Percentiles rank a stretch among this genome's conserved stretches.
Evolutionary conservation across 2,113 vertebrate genomes (phyloP).

Genomic region (Centropus unirufus): DNA sequence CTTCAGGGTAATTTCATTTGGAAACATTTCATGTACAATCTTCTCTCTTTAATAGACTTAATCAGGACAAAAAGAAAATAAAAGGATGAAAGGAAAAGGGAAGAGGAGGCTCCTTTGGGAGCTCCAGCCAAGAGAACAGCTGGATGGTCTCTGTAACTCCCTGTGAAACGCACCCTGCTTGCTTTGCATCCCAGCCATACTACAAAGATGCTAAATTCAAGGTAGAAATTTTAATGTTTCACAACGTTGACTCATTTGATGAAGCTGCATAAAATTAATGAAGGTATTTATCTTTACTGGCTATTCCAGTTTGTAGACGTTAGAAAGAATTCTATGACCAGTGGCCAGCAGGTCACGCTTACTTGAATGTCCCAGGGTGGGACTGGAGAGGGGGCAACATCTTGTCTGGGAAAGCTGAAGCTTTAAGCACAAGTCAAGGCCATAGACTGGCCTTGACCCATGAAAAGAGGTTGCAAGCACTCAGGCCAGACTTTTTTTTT

Average conservation of each 20-base stretch:
- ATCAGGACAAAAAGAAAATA: neutral
- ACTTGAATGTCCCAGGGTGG: accelerated
- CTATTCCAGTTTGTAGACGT: neutral
- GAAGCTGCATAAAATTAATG: neutral
- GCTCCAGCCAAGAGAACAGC: neutral
- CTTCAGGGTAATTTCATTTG: neutral
- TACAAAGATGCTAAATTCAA: neutral
- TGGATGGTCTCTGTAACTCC: neutral
- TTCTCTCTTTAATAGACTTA: neutral
- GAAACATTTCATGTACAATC: neutral
- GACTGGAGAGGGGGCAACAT: accelerated
- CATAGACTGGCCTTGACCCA: neutral
- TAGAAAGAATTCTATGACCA: neutral
- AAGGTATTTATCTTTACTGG: neutral
- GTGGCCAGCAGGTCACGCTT: neutral
- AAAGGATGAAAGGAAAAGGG: too few species aligned
- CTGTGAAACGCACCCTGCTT: neutral
- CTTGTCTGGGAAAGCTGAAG: accelerated
- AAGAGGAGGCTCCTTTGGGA: neutral
- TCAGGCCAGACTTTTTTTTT: neutral
- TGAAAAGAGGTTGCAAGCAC: neutral
- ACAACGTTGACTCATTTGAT: accelerated
- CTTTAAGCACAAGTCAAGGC: too few species aligned
- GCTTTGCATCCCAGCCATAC: neutral
- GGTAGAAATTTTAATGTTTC: neutral